Evolutionary conservation across 2,113 vertebrate genomes (phyloP).

Genomic region (Diadophis punctatus): DNA sequence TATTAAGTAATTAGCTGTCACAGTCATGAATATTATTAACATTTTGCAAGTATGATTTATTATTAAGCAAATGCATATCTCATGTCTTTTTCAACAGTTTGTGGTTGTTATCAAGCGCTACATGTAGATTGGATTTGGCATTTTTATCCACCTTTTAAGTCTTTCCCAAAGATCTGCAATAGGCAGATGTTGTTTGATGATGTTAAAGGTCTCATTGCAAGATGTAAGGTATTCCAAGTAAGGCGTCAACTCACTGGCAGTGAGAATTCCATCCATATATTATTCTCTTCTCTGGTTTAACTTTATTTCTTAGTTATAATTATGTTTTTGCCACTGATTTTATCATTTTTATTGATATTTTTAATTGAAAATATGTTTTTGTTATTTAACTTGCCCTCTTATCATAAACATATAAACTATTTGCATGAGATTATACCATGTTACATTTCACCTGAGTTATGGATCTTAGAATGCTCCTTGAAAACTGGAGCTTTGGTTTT

Average conservation of each 20-base stretch:
- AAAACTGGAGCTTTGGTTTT: background rate
- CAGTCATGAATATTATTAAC: constrained; percentile 42
- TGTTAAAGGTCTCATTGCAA: background rate
- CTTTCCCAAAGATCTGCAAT: background rate
- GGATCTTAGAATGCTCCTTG: background rate
- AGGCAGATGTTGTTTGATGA: background rate
- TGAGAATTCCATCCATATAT: background rate
- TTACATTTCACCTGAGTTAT: background rate
- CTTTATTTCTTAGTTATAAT: background rate
- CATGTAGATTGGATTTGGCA: background rate
- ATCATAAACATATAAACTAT: background rate
- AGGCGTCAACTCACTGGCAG: background rate
- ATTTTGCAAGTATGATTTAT: constrained; percentile 42
- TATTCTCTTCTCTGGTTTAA: background rate
- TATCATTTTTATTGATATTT: background rate
- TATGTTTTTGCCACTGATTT: background rate
- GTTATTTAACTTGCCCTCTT: background rate
- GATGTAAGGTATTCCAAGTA: background rate
- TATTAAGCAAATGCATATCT: background rate
- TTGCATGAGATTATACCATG: background rate
- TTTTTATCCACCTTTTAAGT: background rate
- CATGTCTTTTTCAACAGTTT: background rate
- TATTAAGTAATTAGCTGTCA: constrained; percentile 16
- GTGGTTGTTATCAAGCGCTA: background rate
- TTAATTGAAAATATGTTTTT: background rate